phyloP scores from a whole-genome alignment of 2,888 invertebrate genomes.

The Agrilus mali region DNA sequence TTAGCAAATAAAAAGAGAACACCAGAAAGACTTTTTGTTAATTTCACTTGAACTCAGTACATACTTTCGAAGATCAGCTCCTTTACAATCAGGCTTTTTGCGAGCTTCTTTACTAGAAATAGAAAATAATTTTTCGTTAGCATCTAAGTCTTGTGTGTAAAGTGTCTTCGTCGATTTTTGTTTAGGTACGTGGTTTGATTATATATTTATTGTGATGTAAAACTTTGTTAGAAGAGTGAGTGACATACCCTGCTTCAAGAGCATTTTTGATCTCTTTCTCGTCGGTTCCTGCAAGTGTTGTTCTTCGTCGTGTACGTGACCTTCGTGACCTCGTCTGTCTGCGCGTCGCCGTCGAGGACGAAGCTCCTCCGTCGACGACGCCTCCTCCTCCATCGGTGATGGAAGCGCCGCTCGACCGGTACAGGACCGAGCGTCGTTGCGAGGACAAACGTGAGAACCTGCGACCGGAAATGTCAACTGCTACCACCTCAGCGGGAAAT shows the following conservation, averaged over 20 bases:
- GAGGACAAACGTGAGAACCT: conserved; percentile 83
- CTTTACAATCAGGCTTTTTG: neutral
- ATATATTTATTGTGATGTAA: too few species aligned
- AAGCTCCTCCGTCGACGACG: neutral
- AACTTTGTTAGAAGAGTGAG: too few species aligned
- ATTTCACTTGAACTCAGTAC: neutral
- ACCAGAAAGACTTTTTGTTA: too few species aligned
- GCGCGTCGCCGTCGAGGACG: conserved; percentile 35
- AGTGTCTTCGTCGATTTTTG: too few species aligned
- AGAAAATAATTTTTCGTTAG: neutral
- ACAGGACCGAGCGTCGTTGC: conserved; percentile 67
- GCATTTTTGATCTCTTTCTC: conserved; percentile 81
- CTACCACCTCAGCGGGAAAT: conserved; percentile 78
- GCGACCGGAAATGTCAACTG: conserved; percentile 79
- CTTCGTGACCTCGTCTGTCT: conserved; percentile 60
- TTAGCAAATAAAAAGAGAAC: too few species aligned
- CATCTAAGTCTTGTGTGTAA: too few species aligned
- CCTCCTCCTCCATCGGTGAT: conserved; percentile 21
- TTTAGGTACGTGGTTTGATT: too few species aligned
- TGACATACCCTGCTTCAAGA: conserved; percentile 63
- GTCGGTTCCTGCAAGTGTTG: conserved; percentile 84
- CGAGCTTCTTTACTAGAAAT: neutral
- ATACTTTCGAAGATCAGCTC: neutral
- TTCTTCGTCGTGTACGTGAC: conserved; percentile 72
- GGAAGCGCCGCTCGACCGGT: conserved; percentile 33